Evolutionary conservation across 2,888 invertebrate genomes (phyloP).

Genomic region (Pseudococcus jackbeardsleyi): DNA sequence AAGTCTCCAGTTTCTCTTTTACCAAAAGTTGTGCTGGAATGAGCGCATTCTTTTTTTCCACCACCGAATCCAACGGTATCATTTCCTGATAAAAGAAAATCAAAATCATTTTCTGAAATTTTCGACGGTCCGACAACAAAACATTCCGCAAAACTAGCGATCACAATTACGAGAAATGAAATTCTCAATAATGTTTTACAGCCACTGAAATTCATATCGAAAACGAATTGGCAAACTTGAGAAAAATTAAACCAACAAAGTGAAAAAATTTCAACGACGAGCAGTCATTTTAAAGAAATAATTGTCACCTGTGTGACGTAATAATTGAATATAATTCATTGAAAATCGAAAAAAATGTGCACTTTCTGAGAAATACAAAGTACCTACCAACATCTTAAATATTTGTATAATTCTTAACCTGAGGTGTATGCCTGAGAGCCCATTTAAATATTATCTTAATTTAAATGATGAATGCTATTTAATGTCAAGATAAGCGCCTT

Average conservation of each 20-base stretch:
- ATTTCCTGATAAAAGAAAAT: background rate
- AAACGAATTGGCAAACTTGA: background rate
- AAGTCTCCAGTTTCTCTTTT: background rate
- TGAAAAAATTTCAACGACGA: background rate
- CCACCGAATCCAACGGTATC: background rate
- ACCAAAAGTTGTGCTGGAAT: background rate
- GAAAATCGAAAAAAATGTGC: too few relatives aligned
- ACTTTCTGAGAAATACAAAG: background rate
- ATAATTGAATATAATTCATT: background rate
- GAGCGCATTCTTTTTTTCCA: slow-evolving; percentile 1
- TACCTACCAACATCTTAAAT: background rate
- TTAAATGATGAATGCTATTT: background rate
- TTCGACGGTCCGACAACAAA: background rate
- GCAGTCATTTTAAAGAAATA: background rate
- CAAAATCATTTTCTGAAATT: background rate
- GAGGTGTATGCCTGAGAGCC: background rate
- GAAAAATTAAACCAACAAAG: background rate
- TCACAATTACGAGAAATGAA: background rate
- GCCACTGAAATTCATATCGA: background rate
- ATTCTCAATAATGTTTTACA: background rate
- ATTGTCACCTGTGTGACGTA: background rate
- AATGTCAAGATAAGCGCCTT: background rate
- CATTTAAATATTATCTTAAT: too few relatives aligned
- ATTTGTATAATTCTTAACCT: background rate
- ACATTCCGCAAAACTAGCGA: background rate